Conservation (phyloP, 2,888 invertebrate genomes). For the Glyphotaelius pellucidus region DNA sequence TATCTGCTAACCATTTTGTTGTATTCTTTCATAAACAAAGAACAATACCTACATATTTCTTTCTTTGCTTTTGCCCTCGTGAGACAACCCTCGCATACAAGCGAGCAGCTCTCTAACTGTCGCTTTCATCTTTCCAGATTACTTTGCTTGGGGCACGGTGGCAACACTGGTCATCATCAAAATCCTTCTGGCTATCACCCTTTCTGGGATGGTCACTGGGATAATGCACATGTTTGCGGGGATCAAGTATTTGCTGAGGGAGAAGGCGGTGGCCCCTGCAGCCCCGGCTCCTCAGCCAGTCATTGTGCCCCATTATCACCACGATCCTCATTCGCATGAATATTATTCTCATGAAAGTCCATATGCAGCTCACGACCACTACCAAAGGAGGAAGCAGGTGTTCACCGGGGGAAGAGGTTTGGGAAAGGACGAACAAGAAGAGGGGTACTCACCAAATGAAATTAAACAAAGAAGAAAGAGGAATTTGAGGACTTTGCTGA, state of each 20-base stretch:
- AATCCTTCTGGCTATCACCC: constrained; percentile 56
- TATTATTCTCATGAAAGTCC: constrained; percentile 47
- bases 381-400: constrained; percentile 35
- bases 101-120: constrained; percentile 26
- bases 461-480: constrained; percentile 44
- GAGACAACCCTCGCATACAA: constrained; percentile 45
- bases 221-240: constrained; percentile 59
- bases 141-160: constrained; percentile 50
- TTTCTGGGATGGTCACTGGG: constrained; percentile 56
- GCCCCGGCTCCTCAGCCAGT: background rate
- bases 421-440: background rate
- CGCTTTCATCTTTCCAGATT: constrained; percentile 58
- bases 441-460: constrained; percentile 25
- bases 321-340: constrained; percentile 53
- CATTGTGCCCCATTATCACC: constrained; percentile 23
- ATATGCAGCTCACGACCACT: constrained; percentile 1
- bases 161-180: constrained; percentile 60
- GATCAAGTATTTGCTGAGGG: constrained; percentile 58
- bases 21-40: background rate
- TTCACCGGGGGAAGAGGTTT: constrained; percentile 46
- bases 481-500: constrained; percentile 32
- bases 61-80: background rate
- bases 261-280: background rate
- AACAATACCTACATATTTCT: background rate
- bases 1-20: background rate